Evolutionary conservation across 2,113 vertebrate genomes (phyloP).

Genomic region (Trachemys scripta): DNA sequence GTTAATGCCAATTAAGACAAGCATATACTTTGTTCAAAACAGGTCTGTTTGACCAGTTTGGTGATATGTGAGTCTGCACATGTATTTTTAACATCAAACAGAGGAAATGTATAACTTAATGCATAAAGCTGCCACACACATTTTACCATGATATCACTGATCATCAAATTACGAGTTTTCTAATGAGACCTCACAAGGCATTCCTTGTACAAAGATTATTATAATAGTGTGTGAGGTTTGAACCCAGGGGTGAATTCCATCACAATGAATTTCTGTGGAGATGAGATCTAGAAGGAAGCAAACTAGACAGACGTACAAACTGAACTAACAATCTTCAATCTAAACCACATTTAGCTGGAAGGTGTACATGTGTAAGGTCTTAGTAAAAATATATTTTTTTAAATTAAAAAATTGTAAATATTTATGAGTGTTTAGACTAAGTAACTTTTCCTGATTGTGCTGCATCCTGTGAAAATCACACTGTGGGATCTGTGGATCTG

Average conservation of each 20-base stretch:
- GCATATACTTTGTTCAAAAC: neutral
- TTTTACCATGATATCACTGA: neutral
- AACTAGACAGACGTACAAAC: neutral
- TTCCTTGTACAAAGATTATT: neutral
- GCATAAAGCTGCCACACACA: neutral
- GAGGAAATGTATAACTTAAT: neutral
- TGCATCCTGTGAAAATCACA: neutral
- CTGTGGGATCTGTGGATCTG: neutral
- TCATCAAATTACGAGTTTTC: neutral
- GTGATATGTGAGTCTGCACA: neutral
- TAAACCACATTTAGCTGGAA: neutral
- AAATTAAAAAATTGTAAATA: neutral
- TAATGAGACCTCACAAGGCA: neutral
- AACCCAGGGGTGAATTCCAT: neutral
- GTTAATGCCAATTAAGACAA: neutral
- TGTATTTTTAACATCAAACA: neutral
- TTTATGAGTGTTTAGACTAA: neutral
- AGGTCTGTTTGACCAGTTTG: neutral
- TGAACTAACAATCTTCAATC: neutral
- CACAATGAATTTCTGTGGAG: neutral
- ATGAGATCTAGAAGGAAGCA: neutral
- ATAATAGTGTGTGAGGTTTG: neutral
- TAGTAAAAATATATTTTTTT: too few relatives aligned
- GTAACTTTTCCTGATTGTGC: neutral
- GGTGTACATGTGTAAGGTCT: neutral